Base-by-base conservation (phyloP, 2,888 invertebrate species). In the Merodon equestris region DNA sequence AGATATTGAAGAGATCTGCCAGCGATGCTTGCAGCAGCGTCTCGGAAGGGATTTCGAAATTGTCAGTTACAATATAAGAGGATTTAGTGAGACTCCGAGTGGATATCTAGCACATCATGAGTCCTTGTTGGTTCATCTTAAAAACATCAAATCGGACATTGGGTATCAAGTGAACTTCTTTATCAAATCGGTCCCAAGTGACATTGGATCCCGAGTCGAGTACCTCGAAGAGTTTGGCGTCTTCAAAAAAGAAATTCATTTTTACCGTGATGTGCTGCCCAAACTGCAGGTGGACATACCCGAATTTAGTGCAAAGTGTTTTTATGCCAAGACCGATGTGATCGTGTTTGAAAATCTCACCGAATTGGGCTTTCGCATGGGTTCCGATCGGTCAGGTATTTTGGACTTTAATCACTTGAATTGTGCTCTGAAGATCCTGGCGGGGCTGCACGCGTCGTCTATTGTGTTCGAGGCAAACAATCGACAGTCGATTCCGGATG, bases 121-220 rank as follows among this genome's bases (percentile, higher is more conserved):
- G 34, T 84, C 84, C 71, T 82, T 89, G 0, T 83, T 83, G 9
- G 84, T 88, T 1, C 56, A 82, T 1, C 44, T 89, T 1, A 82
- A 68, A 84, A 17, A 85, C 83, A 18, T 63, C 68, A 4, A 82
- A 66, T n/a, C 64, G 88, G 0, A 85, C 27, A 17, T 1, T 15
- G 63, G 67, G 61, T 48, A 84, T n/a, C 82, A 85, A 84, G 15
- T 87, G 18, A 82, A 83, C 1, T 91, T 92, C 74, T 93, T 93
- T 83, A 87, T 92, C 0, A 93, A 93, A 85, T 89, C 90, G 7
- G 86, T 92, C 60, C 93, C 93, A 0, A 87, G 87, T 67, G 89
- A 89, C 12, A 88, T 91, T 53, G 84, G 87, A 10, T 83, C 87
- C 0, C 91, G 90, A 83, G 90, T 90, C 82, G 89, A 88, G 9